These are phyloP conservation scores for Actenoides hombroni DNA, from an alignment of 2,113 vertebrate genomes.

Conservation along the genomic window DNA sequence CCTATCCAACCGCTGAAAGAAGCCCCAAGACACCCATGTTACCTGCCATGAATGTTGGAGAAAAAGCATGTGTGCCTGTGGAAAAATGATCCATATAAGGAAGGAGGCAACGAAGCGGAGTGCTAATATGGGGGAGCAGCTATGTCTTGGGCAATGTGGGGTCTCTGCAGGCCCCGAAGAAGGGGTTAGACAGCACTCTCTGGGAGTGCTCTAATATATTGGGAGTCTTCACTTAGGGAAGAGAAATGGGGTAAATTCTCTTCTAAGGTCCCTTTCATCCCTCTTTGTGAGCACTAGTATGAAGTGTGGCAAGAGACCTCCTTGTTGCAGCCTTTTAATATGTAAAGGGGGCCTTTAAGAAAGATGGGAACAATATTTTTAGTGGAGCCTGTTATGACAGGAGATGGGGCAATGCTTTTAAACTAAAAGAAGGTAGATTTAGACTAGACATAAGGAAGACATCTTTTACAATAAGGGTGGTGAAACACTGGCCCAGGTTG, in stretches of 20 bases:
- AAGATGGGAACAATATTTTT: not conserved
- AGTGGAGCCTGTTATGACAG: not conserved
- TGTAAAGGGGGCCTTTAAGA: not conserved
- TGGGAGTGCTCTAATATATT: rapidly evolving
- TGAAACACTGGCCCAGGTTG: not conserved
- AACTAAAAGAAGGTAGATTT: not conserved
- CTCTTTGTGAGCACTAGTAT: rapidly evolving
- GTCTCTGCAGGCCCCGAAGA: not conserved
- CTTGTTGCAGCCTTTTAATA: not conserved
- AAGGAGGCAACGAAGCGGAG: not conserved
- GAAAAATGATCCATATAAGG: not conserved
- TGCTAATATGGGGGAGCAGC: rapidly evolving
- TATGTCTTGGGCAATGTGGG: not conserved
- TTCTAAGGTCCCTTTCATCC: too few species aligned
- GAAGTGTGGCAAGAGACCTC: not conserved
- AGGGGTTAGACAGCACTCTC: not conserved
- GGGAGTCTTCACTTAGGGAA: not conserved
- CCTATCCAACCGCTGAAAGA: not conserved
- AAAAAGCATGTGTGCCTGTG: not conserved
- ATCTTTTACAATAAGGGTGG: not conserved
- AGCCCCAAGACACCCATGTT: too few species aligned
- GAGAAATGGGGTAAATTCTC: not conserved
- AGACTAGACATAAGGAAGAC: not conserved
- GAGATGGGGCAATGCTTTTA: not conserved
- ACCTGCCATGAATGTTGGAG: rapidly evolving